Base-by-base conservation (phyloP, 2,888 invertebrate genomes). In the Orchestes rusci region DNA sequence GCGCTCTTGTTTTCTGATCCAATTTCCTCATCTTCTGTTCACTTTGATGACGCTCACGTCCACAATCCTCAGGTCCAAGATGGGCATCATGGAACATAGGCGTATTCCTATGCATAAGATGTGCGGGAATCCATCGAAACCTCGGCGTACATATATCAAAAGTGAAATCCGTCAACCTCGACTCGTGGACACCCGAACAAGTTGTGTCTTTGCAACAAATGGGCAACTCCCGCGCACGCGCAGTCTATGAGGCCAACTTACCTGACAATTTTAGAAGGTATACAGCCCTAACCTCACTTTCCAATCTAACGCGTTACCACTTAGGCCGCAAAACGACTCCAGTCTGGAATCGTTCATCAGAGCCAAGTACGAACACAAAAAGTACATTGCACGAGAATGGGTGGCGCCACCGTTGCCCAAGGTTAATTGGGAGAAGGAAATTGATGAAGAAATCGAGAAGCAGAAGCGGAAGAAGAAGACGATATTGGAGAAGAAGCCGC, bases 21-120 rank as follows among this genome's bases (percentile, higher is more conserved):
- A n/a, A n/a, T n/a, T n/a, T n/a, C n/a, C n/a, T n/a, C n/a, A n/a
- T n/a, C n/a, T n/a, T n/a, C n/a, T n/a, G n/a, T n/a, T n/a, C n/a
- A n/a, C n/a, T n/a, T n/a, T n/a, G n/a, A n/a, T n/a, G n/a, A n/a
- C n/a, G n/a, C n/a, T n/a, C n/a, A n/a, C n/a, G n/a, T n/a, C n/a
- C n/a, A n/a, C n/a, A n/a, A n/a, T n/a, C n/a, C n/a, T n/a, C 5
- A 41, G 41, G 41, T 2, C 99, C 99, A 45, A 80, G 99, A 68
- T 99, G 97, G 97, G 96, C 97, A 35, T 94, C 95, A 53, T 99
- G 96, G 95, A 99, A 99, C 70, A 73, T 99, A 53, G 99, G 99
- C 30, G 88, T 99, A 59, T 99, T 99, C 70, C 74, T 99, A 38
- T 99, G 99, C 70, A 99, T 99, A 65, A 80, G 97, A 42, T 99